Base-by-base conservation (phyloP, 2,113 vertebrate genomes). In the Thermophis baileyi region DNA sequence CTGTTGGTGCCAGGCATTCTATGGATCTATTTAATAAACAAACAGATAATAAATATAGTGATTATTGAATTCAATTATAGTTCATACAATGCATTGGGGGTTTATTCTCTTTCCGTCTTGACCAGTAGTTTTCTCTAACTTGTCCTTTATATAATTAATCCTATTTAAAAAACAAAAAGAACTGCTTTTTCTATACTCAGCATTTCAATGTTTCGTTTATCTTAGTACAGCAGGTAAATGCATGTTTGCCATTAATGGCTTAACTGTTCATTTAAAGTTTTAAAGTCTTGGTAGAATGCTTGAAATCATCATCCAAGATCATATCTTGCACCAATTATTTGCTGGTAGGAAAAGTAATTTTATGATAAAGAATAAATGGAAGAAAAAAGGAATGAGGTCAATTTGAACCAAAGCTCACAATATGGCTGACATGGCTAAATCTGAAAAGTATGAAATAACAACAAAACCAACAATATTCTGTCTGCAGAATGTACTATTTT, bases 121-220 rank as follows among this genome's bases (percentile, higher is more conserved):
- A 57, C 49, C 25, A 57, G 11, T 46, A 40, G 20, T 57, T 50
- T 46, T 88, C n/a, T 35, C 49, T 87, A 30, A 12, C 35, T 81
- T 91, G 55, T 51, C 18, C 8, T 93, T 90, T 63, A 88, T 87
- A 25, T 89, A 63, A 86, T 53, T 63, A 91, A 91, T 74, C 74
- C 35, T 55, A 35, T 60, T 51, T 35, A 11, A 50, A 57, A 44
- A 81, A 44, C 74, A 81, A 81, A 81, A 44, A 3, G 2, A 24
- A 22, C 53, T 85, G 1, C 1, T 8, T 47, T 20, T 49, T n/a
- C 11, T 94, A 25, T 55, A 44, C 10, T n/a, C 7, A 55, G 24
- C 44, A 60, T 88, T 88, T 85, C 46, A 22, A 46, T 88, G 30
- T 11, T n/a, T 54, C 25, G 18, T 57, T 88, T 35, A 44, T 16